These are phyloP conservation scores for Drosophila orena DNA, from an alignment of 1,140 invertebrate species.

Conservation along the genomic window DNA sequence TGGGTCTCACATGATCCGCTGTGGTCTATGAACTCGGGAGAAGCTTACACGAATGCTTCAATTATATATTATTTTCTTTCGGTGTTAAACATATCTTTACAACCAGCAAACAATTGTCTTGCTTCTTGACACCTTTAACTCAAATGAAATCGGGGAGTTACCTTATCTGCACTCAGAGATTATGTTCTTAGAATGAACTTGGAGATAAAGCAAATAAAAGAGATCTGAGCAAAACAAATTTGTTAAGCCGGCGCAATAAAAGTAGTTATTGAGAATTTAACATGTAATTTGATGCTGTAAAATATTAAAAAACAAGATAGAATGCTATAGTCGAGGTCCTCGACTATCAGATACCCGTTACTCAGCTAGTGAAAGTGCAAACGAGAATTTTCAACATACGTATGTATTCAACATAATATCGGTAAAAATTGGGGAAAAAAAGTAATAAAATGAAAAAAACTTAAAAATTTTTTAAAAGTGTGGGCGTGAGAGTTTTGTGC, in stretches of 20 bases:
- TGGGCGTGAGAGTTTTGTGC: no score
- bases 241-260: neutral
- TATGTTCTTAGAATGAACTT: slow-evolving; percentile 36
- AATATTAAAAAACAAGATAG: no score
- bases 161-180: slow-evolving; percentile 50
- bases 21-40: slow-evolving; percentile 55
- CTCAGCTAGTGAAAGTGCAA: no score
- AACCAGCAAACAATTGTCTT: slow-evolving; percentile 19
- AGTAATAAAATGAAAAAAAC: no score
- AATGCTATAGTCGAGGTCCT: no score
- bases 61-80: slow-evolving; percentile 18
- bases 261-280: neutral
- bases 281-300: no score
- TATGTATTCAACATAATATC: no score
- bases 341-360: no score
- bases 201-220: slow-evolving; percentile 34
- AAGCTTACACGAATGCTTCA: slow-evolving; percentile 10
- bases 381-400: no score
- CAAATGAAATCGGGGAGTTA: slow-evolving; percentile 22
- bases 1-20: slow-evolving; percentile 41
- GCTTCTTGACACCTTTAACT: slow-evolving; percentile 41
- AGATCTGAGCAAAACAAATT: neutral
- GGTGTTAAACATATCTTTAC: slow-evolving; percentile 4
- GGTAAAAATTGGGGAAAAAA: no score
- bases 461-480: no score